A percentile compares a stretch with the other conserved stretches of the same genome.
These are phyloP conservation scores for Dendrolimus punctatus DNA, from an alignment of 1,140 invertebrate genomes.

Conservation along the genomic window DNA sequence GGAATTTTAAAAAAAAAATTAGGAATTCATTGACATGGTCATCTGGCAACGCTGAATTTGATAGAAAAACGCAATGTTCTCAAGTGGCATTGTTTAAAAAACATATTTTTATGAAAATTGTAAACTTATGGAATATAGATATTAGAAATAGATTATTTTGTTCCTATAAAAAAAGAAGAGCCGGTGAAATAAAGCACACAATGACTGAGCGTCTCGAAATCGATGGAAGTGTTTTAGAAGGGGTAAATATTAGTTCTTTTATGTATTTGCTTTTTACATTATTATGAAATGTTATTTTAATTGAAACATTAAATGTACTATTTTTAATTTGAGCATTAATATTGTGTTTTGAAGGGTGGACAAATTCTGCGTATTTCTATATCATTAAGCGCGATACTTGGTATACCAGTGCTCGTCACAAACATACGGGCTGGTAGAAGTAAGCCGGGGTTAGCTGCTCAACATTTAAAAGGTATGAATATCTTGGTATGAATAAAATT, in stretches of 20 bases:
- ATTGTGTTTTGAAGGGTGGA: conserved; percentile 80
- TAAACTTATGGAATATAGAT: neutral
- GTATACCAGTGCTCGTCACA: conserved; percentile 80
- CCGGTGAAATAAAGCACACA: conserved; percentile 3
- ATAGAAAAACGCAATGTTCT: neutral
- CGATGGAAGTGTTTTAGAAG: conserved; percentile 78
- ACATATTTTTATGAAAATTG: neutral
- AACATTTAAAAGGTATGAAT: conserved; percentile 84
- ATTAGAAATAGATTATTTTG: too few relatives aligned
- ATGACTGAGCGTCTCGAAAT: conserved; percentile 67
- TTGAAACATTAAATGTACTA: neutral
- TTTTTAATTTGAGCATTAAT: conserved; percentile 8
- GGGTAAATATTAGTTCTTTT: conserved; percentile 60
- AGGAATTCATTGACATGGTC: too few relatives aligned
- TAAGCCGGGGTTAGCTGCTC: conserved; percentile 87
- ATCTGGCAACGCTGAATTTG: too few relatives aligned
- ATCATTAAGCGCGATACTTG: conserved; percentile 82
- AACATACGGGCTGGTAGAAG: conserved; percentile 87
- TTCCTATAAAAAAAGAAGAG: too few relatives aligned
- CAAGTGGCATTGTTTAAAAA: neutral
- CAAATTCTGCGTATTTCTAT: conserved; percentile 89
- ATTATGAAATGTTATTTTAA: conserved; percentile 1
- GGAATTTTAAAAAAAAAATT: too few relatives aligned
- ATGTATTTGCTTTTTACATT: conserved; percentile 5
- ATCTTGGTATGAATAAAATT: neutral